Base-by-base conservation (phyloP, 2,113 vertebrate genomes). In the Xiphias gladius region DNA sequence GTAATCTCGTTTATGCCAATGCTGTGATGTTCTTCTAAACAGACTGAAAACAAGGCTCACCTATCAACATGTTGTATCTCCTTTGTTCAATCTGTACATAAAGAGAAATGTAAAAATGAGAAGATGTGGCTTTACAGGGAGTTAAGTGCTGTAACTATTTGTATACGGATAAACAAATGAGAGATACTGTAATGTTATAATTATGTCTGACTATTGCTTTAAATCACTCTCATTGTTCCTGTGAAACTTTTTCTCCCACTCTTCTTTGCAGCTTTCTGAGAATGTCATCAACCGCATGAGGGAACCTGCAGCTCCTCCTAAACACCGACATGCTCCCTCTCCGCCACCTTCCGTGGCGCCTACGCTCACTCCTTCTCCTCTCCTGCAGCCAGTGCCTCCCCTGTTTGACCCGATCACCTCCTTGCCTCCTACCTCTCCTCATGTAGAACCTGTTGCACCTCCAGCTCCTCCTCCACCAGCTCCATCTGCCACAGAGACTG, bases 221-320 rank as follows among this genome's bases (percentile, higher is more conserved):
- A 24, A 62, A 32, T 26, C 4, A 4, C 2, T 16, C 12, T 65
- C 3, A 30, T 13, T 54, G 2, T 55, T 80, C 8, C 16, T 58
- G 9, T 79, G 2, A 69, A 35, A 74, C 26, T 14, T 3, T 88
- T 62, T 82, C 1, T 68, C 52, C 22, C 35, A 3, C 39, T 87
- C 28, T 77, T 6, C 28, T 82, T 62, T 80, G 19, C 96, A 99
- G 98, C 94, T 99, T 0, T 98, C 98, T 0, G 97, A 99, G 84
- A 97, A 96, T 69, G 94, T 99, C 91, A 98, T 99, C 78, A 97
- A 97, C 73, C 97, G 98, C 7, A 99, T 99, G 98, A 97, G 96
- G 92, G 98, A 99, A 28, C 91, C 96, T 0, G 90, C 89, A 2
- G n/a, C 94, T 95, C 70, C 91, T 94, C 32, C 1, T 11, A 61